Conservation (phyloP, 1,140 invertebrate species). For the Drosophila saltans region DNA sequence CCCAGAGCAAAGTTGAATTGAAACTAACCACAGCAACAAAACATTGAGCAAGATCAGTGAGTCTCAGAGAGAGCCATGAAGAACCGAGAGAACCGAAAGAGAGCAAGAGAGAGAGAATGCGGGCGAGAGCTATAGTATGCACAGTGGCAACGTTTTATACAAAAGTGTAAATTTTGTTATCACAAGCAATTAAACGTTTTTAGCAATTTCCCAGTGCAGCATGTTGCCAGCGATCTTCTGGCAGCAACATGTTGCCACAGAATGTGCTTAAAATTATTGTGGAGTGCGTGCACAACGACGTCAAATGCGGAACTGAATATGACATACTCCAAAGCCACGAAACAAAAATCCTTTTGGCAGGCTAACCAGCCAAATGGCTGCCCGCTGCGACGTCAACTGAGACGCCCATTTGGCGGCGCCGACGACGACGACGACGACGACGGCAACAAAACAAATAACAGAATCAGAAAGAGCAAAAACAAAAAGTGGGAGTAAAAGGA, state of each 20-base stretch:
- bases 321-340: conserved; percentile 52
- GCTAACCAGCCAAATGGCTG: conserved; percentile 31
- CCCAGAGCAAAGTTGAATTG: conserved; percentile 13
- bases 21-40: conserved; percentile 30
- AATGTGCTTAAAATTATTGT: conserved; percentile 10
- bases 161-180: neutral
- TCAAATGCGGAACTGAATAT: conserved; percentile 74
- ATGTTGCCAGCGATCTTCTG: conserved; percentile 4
- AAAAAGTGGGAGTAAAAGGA: conserved; percentile 25
- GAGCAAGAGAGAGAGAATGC: conserved; percentile 16
- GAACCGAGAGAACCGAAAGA: conserved; percentile 1
- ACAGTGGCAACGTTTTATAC: neutral
- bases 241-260: conserved; percentile 35
- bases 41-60: conserved; percentile 52
- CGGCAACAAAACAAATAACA: conserved; percentile 79
- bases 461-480: conserved; percentile 62
- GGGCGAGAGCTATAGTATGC: too few relatives aligned
- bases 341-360: conserved; percentile 65
- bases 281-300: conserved; percentile 53
- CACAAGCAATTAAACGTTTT: neutral
- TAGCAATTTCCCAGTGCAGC: neutral
- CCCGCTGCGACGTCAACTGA: conserved; percentile 31
- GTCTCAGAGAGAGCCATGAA: neutral
- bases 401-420: conserved; percentile 38
- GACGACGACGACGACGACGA: conserved; percentile 34